Conservation (phyloP, 2,888 invertebrate species). For the Drosophila flavopinicola region DNA sequence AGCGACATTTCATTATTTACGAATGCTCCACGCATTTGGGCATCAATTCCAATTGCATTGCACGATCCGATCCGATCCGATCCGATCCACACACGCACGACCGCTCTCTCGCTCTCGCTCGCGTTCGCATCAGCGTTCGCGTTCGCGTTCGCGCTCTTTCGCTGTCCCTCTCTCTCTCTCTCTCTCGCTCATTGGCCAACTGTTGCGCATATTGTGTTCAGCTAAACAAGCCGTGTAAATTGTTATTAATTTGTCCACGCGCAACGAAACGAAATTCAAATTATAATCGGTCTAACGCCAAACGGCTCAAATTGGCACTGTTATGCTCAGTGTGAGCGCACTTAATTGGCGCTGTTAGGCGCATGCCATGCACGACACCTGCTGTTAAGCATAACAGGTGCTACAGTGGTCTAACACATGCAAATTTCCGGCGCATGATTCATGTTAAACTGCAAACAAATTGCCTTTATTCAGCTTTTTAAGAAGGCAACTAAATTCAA, state of each 20-base stretch:
- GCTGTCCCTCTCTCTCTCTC: neutral
- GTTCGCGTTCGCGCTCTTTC: neutral
- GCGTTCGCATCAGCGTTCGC: too few species aligned
- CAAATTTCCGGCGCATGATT: too few species aligned
- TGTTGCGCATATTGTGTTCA: constrained; percentile 3
- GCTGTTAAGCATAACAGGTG: neutral
- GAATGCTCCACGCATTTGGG: constrained; percentile 56
- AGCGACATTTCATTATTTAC: constrained; percentile 60
- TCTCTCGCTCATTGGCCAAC: neutral
- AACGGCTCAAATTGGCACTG: constrained; percentile 48
- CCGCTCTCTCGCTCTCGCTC: neutral
- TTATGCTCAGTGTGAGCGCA: constrained; percentile 12
- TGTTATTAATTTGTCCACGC: constrained; percentile 3
- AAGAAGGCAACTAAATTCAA: too few species aligned
- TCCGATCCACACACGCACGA: neutral
- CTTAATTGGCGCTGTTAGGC: constrained; percentile 19
- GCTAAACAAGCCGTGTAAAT: constrained; percentile 5
- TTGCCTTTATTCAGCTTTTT: too few species aligned
- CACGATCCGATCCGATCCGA: constrained; percentile 11
- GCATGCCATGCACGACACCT: neutral
- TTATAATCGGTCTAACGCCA: constrained; percentile 46
- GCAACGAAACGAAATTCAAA: constrained; percentile 43
- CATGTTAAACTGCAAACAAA: neutral
- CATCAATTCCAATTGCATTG: constrained; percentile 41
- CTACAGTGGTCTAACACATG: neutral